Evolutionary conservation across 2,888 invertebrate genomes (phyloP), one percentile per base, ranked within the genome.

Genomic region (Melieria picta): DNA sequence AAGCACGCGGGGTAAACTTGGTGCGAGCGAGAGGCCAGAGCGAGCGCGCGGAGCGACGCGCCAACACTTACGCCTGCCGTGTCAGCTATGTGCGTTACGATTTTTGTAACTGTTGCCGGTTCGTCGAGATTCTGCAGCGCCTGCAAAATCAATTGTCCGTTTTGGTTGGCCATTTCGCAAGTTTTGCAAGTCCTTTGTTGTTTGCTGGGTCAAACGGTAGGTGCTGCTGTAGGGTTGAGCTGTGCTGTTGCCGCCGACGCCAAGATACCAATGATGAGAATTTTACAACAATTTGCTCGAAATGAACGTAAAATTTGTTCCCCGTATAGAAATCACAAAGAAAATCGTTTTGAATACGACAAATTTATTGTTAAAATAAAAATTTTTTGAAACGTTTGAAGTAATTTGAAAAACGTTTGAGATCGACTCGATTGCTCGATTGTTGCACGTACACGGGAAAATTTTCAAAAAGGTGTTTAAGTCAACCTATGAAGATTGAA

Each of bases 91-190:
- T 71, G 60, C 13, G 74, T 75, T 1, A 74, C 69, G 10, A 77
- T 75, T 57, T 50, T 69, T 4, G 63, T 57, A 5, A 72, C 42
- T 3, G 77, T 76, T 7, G 71, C 60, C 3, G 77, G 77, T 60
- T 72, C 71, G 2, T 76, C 73, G 4, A 75, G 67, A 42, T 69
- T 65, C 62, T 73, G 52, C n/a, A 77, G 56, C 0, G 72, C 74
- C 60, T 74, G 67, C 7, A 77, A 45, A 30, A 77, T 65, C 11
- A 77, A 57, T 50, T 72, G 72, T 10, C 77, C 77, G 50, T 76
- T 76, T 72, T 76, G 75, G 42, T 77, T 76, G 9, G 64, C 16
- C 77, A 75, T 77, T 64, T 63, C 10, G 11, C 5, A 48, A 11
- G 30, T 30, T 30, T 30, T 30, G 30, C 30, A 30, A 30, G 30